Base-by-base conservation (phyloP, 2,888 invertebrate genomes). In the Thyatira batis region DNA sequence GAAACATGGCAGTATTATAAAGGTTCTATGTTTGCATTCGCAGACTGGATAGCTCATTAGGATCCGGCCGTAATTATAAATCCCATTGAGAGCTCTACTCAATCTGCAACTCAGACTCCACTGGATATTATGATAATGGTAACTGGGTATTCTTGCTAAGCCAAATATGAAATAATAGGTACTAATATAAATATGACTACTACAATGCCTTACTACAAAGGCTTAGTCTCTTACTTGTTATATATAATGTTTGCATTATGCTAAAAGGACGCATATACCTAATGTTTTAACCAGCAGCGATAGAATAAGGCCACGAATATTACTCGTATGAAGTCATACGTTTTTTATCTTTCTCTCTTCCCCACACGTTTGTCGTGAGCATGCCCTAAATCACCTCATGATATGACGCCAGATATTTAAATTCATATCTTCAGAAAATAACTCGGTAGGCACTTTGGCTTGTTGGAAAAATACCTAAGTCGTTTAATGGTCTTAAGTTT, bases 321-420 rank as follows among this genome's bases (percentile, higher is more conserved):
- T 48, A 48, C 48, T 48, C 27, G 48, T 27, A 48, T 27, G 28
- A 27, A 48, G 23, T 48, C 46, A 17, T 25, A 39, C 33, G 51
- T 50, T 58, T 61, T 39, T 67, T 69, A 66, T 62, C 66, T 61
- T 39, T 51, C 64, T 51, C 61, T 59, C 57, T 55, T 55, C 52
- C 64, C 46, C 49, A 39, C 45, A 55, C 58, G 52, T 62, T 65
- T 65, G 60, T 62, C 67, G 61, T 45, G 58, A 59, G 65, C 68
- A 59, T 60, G 60, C 58, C 56, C 60, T 69, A 68, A 69, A 69
- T 69, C 67, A 69, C 61, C 68, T 54, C 52, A 54, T 65, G 65
- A 68, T 65, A 60, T 60, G 60, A 57, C 57, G 50, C 51, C 49
- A 61, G 50, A 69, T 65, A 64, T 70, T 68, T 65, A 63, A 68